Percentiles rank a stretch among this genome's conserved stretches.
phyloP scores from a whole-genome alignment of 2,113 vertebrate genomes.

The Tursiops truncatus region DNA sequence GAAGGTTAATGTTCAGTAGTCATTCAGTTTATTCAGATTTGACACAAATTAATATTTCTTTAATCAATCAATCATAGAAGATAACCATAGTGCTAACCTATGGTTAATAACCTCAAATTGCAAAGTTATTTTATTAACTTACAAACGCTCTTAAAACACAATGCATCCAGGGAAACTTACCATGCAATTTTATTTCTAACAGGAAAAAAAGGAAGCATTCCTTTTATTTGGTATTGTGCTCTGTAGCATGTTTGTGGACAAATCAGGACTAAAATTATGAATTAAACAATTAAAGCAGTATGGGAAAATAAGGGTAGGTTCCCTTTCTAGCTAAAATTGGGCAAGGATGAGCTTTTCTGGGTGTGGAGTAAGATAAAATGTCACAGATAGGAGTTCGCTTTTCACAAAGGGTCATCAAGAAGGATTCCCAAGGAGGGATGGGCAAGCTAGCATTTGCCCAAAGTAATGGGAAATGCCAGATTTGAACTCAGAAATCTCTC shows the following conservation, averaged over 20 bases:
- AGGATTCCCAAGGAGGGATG: background rate
- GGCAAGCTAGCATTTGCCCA: background rate
- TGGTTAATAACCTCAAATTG: background rate
- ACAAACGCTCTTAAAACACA: background rate
- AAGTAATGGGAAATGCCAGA: background rate
- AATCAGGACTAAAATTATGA: background rate
- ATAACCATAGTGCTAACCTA: background rate
- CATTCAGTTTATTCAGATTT: background rate
- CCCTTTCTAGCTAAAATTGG: background rate
- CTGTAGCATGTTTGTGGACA: background rate
- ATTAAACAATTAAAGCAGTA: background rate
- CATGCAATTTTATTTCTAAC: background rate
- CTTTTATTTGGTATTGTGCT: background rate
- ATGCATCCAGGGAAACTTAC: background rate
- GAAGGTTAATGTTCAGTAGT: background rate
- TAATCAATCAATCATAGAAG: background rate
- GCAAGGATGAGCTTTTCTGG: background rate
- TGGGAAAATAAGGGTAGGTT: background rate
- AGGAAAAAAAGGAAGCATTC: background rate
- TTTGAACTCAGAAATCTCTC: background rate
- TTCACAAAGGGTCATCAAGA: background rate
- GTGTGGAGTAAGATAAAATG: background rate
- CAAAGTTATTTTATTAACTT: conserved; percentile 26
- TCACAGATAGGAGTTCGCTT: background rate
- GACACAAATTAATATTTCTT: background rate